These are phyloP conservation scores for Dendrolimus kikuchii DNA, from an alignment of 1,140 invertebrate species.

Conservation along the genomic window DNA sequence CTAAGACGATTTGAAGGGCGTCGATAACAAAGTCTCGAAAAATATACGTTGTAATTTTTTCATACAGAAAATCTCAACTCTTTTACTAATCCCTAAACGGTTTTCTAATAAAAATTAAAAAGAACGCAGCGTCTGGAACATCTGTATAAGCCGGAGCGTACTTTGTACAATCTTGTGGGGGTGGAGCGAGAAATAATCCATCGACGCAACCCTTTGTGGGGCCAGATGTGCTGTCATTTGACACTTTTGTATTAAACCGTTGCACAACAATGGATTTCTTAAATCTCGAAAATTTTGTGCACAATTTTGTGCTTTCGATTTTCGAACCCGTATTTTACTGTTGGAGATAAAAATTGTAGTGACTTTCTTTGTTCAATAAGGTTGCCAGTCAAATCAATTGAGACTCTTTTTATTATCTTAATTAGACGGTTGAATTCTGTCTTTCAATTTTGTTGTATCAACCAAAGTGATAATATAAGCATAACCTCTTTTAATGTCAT, in stretches of 20 bases:
- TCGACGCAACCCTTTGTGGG: conserved; percentile 65
- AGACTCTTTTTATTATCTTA: too few relatives aligned
- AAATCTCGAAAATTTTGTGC: conserved; percentile 63
- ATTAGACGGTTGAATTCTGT: too few relatives aligned
- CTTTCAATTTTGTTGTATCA: too few relatives aligned
- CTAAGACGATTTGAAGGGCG: too few relatives aligned
- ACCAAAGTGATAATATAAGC: too few relatives aligned
- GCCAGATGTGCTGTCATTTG: conserved; percentile 71
- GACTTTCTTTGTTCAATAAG: conserved; percentile 33
- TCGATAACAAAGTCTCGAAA: too few relatives aligned
- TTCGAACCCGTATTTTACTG: conserved; percentile 54
- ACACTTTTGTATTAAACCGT: conserved; percentile 72
- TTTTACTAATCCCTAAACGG: conserved; percentile 15
- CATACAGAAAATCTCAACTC: neutral
- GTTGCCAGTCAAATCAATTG: too few relatives aligned
- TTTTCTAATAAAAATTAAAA: conserved; percentile 25
- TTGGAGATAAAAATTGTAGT: conserved; percentile 12
- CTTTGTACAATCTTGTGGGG: conserved; percentile 60
- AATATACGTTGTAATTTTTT: too few relatives aligned
- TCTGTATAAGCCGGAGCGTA: conserved; percentile 51
- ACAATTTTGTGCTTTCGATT: conserved; percentile 39
- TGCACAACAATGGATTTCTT: conserved; percentile 70
- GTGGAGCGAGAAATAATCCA: conserved; percentile 70
- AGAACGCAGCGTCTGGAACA: conserved; percentile 37
- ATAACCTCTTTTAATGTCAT: too few relatives aligned